phyloP scores from a whole-genome alignment of 2,113 vertebrate genomes.

The Albula goreensis region DNA sequence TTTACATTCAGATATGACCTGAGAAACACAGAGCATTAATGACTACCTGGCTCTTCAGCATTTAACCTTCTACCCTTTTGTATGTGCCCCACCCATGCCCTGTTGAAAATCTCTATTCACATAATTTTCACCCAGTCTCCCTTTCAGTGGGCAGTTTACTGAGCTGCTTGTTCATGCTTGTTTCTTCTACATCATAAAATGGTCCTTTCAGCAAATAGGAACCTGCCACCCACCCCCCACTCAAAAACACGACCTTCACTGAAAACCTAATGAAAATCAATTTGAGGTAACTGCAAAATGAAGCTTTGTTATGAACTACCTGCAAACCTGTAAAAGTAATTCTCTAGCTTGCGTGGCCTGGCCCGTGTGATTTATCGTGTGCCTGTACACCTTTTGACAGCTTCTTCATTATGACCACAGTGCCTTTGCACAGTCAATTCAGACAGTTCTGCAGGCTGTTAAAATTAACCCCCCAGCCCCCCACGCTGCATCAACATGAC shows the following conservation, averaged over 20 bases:
- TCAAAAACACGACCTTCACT: not conserved
- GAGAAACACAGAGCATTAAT: no score
- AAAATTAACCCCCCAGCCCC: not conserved
- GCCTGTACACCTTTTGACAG: slow-evolving; percentile 7
- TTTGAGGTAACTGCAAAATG: slow-evolving; percentile 2
- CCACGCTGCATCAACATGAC: not conserved
- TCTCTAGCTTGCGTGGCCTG: slow-evolving; percentile 4
- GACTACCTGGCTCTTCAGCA: not conserved
- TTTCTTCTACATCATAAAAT: not conserved
- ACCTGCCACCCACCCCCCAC: not conserved
- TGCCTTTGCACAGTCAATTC: not conserved
- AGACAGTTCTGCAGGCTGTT: not conserved
- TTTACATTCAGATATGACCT: no score
- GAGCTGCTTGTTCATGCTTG: not conserved
- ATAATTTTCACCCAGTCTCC: not conserved
- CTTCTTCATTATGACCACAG: slow-evolving; percentile 18
- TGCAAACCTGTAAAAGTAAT: slow-evolving; percentile 7
- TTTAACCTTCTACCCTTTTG: not conserved
- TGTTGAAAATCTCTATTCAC: not conserved
- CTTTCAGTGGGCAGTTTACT: no score
- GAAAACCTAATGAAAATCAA: slow-evolving; percentile 1
- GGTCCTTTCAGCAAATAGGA: not conserved
- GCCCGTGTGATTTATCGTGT: not conserved
- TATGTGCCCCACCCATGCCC: not conserved
- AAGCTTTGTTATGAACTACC: slow-evolving; percentile 4